Evolutionary conservation across 2,888 invertebrate genomes (phyloP).

Genomic region (Rotaria sp.): DNA sequence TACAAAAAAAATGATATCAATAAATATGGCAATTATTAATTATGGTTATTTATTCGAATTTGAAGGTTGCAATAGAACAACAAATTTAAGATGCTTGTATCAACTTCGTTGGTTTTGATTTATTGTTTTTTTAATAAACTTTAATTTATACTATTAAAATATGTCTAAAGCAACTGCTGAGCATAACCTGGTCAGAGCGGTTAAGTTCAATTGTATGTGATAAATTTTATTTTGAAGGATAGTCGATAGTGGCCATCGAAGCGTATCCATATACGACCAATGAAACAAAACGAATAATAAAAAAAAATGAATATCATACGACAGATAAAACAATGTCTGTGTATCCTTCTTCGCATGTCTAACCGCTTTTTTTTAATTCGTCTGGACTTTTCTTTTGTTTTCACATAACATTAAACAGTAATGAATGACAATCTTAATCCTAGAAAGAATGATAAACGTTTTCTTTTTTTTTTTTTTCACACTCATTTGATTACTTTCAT

Average conservation of each 20-base stretch:
- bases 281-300: background rate
- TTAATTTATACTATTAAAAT: background rate
- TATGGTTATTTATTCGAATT: background rate
- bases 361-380: background rate
- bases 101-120: background rate
- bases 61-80: background rate
- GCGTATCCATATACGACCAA: background rate
- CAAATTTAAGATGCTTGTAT: background rate
- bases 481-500: too few relatives aligned
- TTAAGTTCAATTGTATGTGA: background rate
- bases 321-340: background rate
- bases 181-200: background rate
- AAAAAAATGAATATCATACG: background rate
- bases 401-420: too few relatives aligned
- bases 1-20: background rate
- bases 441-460: too few relatives aligned
- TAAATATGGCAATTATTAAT: background rate
- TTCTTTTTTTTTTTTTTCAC: too few relatives aligned
- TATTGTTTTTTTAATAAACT: background rate
- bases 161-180: background rate
- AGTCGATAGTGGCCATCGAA: background rate
- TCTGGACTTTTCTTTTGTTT: too few relatives aligned
- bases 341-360: background rate
- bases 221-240: background rate
- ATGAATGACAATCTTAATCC: too few relatives aligned